Percentiles rank a stretch among this genome's conserved stretches.
phyloP scores from a whole-genome alignment of 2,888 invertebrate species.

The Drosophila atripex region DNA sequence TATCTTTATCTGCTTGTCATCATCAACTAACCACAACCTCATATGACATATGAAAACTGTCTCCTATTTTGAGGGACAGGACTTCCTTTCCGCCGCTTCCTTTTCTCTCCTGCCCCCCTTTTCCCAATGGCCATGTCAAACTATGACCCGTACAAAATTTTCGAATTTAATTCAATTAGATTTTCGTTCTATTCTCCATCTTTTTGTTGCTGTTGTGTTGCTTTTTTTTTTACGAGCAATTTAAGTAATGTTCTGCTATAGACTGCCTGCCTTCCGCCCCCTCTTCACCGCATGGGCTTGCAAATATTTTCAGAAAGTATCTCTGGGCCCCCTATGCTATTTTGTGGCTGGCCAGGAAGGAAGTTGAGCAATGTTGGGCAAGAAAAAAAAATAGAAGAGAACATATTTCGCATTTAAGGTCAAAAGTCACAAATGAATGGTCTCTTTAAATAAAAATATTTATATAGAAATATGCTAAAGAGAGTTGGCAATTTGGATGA shows the following conservation, averaged over 20 bases:
- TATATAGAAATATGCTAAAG: no score
- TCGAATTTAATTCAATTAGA: conserved; percentile 72
- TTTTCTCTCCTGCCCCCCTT: no score
- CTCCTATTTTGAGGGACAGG: neutral
- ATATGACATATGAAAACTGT: conserved; percentile 27
- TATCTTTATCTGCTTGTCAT: conserved; percentile 23
- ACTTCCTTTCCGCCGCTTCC: neutral
- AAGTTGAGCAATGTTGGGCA: neutral
- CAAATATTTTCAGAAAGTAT: conserved; percentile 57
- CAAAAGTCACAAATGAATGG: neutral
- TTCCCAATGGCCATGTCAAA: conserved; percentile 8
- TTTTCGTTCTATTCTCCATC: conserved; percentile 10
- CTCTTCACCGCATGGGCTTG: conserved; percentile 26
- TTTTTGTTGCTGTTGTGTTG: conserved; percentile 19
- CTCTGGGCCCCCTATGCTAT: conserved; percentile 31
- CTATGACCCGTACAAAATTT: conserved; percentile 48
- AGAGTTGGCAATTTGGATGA: no score
- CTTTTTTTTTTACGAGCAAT: conserved; percentile 27
- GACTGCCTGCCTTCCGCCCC: neutral
- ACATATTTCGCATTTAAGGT: neutral
- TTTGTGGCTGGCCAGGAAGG: conserved; percentile 37
- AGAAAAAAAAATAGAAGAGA: neutral
- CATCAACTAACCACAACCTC: conserved; percentile 22
- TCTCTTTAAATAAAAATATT: neutral
- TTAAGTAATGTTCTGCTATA: conserved; percentile 29